Evolutionary conservation across 2,888 invertebrate species (phyloP), one percentile per base, ranked within the genome.

Genomic region (Harpalus rubripes): DNA sequence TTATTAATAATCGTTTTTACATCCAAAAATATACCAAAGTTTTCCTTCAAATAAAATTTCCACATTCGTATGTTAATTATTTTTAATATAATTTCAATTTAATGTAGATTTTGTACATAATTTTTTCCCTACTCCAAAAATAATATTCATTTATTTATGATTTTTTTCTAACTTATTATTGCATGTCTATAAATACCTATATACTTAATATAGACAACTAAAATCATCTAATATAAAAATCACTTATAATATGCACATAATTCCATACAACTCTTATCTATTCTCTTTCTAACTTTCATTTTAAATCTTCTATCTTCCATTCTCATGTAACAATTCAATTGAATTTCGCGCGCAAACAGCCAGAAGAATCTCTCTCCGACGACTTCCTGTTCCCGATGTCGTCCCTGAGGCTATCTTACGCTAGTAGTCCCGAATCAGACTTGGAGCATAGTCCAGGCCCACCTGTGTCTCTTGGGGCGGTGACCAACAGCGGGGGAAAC

Each of bases 321-420:
- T 15, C n/a, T 39, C 63, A 63, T 26, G 5, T 32, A 68, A 39
- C 68, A 68, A 26, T 63, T 85, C 68, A 68, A 26, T 56, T 85
- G 12, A 63, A 63, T 63, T 63, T 63, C 22, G 63, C 63, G 63
- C 63, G 63, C 52, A 44, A 92, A 91, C 94, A 98, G 98, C 98
- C 98, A 91, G 97, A 98, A 91, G 98, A 98, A 92, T 97, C 97
- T 91, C 94, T 98, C 91, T 98, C 98, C 89, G 99, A 99, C 92
- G 98, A 99, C 94, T 98, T 98, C 95, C 95, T 99, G 91, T 99
- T 99, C 94, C 98, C 98, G 90, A 98, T 98, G 98, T 97, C 97
- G 88, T 96, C 97, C 90, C 95, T 97, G 91, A 96, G 98, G 90
- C 93, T 98, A 88, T 98, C 98, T 90, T 98, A 98, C 92, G 98